Evolutionary conservation across 2,113 vertebrate genomes (phyloP), one percentile per base, ranked within the genome.

Genomic region (Hydrolagus affinis): DNA sequence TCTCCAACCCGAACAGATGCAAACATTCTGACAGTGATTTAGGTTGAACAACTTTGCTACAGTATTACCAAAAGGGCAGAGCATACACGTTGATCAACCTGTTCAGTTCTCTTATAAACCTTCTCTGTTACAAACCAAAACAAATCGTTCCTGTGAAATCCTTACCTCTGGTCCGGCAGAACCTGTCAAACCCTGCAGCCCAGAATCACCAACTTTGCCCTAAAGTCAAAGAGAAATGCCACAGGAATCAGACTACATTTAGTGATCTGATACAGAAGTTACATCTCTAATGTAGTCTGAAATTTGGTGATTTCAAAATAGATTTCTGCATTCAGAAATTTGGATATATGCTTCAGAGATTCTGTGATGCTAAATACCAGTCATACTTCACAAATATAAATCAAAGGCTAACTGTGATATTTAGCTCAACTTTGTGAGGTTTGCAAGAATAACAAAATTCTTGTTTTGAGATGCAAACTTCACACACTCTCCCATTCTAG

Each of bases 141-240:
- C 57, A 17, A 86, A 4, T 64, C n/a, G 7, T 28, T n/a, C 11
- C 73, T 57, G 4, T 70, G 28, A 72, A 62, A 25, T 12, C 87
- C 91, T 93, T 92, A 99, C 98, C 97, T 98, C 96, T 88, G 97
- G 97, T 92, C 98, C 98, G 86, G 93, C 91, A 88, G 94, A 95
- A 30, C 98, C 98, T 62, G 90, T 66, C 87, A 93, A 93, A 89
- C 98, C 98, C 60, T 83, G 91, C 1, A 88, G 77, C 90, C 98
- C 98, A 12, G 91, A 88, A 6, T 99, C 97, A 89, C 98, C 98
- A 64, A 88, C 88, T 92, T 93, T 95, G 32, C 97, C 98, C 97
- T 99, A 92, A 28, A 64, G 23, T 3, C 15, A 60, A 30, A 66
- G 66, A 28, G 4, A 32, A 64, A 32, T 1, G 1, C 12, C 1